Evolutionary conservation across 2,113 vertebrate genomes (phyloP), one percentile per base, ranked within the genome.

Genomic region (Seriola aureovittata): DNA sequence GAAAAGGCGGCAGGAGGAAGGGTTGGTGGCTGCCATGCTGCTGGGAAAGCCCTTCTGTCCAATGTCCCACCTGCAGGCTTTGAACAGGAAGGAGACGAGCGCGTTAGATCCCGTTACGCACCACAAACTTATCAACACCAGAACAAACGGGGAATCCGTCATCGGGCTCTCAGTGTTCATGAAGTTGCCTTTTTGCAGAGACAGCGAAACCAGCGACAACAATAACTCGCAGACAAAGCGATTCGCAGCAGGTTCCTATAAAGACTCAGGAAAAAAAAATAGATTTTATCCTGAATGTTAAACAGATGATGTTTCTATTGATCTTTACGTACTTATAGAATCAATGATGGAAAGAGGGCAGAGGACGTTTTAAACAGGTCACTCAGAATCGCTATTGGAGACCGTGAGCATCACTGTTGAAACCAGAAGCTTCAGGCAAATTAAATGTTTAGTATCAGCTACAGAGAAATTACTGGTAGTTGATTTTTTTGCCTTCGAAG

Each of bases 11-110:
- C 68, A 66, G 78, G 79, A 85, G 66, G 75, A 50, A 58, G 42
- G 46, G 44, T 3, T 60, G 77, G 63, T 58, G n/a, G 84, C n/a
- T 1, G 88, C 86, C 91, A 92, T 93, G 81, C 23, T 92, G 74
- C 81, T 50, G 25, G 36, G n/a, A 80, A 75, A 89, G 54, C 17
- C 83, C 75, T 62, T 40, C 32, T 34, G 48, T 72, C 70, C 46
- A 36, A 16, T 0, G 71, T 84, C 64, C 64, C 52, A 79, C 85
- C 78, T 89, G 79, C 71, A 71, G 82, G 60, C 74, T 81, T 54
- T 23, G 13, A 67, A 73, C 60, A 65, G 81, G 52, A 81, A 78
- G 50, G 11, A 57, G 14, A 80, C 14, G 23, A 46, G 44, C 66
- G 57, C 16, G 46, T 64, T 34, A 75, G 38, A 52, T 63, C 7